Base-by-base conservation (phyloP, 2,888 invertebrate species). In the Ormyrus pomaceus region DNA sequence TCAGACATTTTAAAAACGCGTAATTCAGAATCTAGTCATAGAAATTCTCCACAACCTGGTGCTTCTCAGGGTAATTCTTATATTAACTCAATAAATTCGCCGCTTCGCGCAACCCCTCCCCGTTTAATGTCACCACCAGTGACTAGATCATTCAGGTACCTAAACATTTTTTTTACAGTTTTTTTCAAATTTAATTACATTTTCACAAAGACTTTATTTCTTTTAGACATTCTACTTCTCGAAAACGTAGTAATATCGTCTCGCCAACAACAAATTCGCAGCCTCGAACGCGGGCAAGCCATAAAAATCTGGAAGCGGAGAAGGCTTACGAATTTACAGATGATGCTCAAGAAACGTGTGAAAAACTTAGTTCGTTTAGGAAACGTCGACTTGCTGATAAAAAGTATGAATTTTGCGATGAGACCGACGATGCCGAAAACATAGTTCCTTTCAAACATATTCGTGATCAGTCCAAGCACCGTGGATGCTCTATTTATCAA, bases 401-500 rank as follows among this genome's bases (percentile, higher is more conserved):
- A 89, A 97, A 97, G 89, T 97, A 97, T 88, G 97, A 97, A 87
- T 97, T 97, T 87, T 96, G 95, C 0, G 97, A 96, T 85, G 96
- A 96, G 79, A 90, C 91, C 55, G 92, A 92, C 81, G 93, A 94
- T 84, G 92, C 93, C 0, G 94, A 94, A 86, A 94, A 94, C 84
- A 93, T 94, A 78, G 92, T 94, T 86, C 92, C 92, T 78, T 91
- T 90, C 68, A 91, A 90, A 71, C 89, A 90, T 77, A 87, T 91
- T 71, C 87, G 91, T 55, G 90, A 90, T 84, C 90, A 91, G 78
- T 86, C 88, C 13, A 89, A 87, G 68, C 87, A 88, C 78, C 86
- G 87, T 53, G 85, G 86, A 9, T 89, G 86, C 70, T 84, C 89
- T 5, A 81, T 88, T 66, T 87, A 88, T 83, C 89, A 89, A 68